phyloP scores from a whole-genome alignment of 2,113 vertebrate genomes.

The Callaeas wilsoni region DNA sequence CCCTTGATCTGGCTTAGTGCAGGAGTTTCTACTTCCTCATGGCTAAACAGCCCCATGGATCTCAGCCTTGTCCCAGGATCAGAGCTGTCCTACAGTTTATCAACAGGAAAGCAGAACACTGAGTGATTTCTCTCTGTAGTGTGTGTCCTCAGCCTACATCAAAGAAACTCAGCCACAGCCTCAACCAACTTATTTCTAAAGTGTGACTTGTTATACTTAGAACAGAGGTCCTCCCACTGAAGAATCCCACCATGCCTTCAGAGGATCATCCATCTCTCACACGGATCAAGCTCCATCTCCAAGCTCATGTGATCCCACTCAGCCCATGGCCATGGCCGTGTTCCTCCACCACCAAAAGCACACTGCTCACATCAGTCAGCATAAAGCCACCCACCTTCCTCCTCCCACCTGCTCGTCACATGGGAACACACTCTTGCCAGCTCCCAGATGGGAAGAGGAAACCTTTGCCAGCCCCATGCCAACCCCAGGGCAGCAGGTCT shows the following conservation, averaged over 20 bases:
- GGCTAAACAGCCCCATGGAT: neutral
- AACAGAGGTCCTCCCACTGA: neutral
- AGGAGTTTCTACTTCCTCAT: neutral
- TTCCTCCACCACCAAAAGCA: neutral
- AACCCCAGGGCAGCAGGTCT: neutral
- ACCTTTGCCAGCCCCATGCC: neutral
- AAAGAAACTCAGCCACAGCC: neutral
- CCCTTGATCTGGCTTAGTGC: neutral
- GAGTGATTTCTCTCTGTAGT: neutral
- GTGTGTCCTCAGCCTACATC: neutral
- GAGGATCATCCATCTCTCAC: neutral
- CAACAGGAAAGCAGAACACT: neutral
- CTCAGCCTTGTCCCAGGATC: neutral
- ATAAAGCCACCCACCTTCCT: neutral
- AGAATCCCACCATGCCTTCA: neutral
- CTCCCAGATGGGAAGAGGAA: neutral
- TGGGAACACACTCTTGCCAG: neutral
- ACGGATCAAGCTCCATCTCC: neutral
- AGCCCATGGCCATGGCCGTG: fast-evolving
- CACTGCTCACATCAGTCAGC: neutral
- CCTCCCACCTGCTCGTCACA: fast-evolving
- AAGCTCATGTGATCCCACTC: neutral
- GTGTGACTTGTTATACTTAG: neutral
- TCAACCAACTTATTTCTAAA: neutral
- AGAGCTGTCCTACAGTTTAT: neutral